These are phyloP conservation scores for Leucoptera coffeella DNA, from an alignment of 2,888 invertebrate genomes.

Conservation along the genomic window DNA sequence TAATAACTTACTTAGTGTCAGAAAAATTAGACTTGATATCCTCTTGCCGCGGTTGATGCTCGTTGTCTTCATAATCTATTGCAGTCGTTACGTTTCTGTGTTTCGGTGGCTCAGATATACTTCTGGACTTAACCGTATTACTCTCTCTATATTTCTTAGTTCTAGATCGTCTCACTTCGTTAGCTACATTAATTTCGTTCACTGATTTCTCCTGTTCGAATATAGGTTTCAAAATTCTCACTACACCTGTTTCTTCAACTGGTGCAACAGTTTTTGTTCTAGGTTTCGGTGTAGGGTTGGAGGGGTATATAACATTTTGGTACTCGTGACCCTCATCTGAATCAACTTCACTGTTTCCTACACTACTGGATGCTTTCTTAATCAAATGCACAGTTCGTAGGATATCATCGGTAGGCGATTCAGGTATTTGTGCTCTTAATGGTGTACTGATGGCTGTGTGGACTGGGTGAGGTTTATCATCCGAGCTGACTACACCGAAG, in stretches of 20 bases:
- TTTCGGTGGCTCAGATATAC: conserved; percentile 32
- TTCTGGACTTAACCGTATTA: conserved; percentile 13
- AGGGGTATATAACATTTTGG: conserved; percentile 26
- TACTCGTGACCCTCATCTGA: conserved; percentile 34
- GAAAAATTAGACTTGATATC: too few species aligned
- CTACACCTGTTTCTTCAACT: conserved; percentile 14
- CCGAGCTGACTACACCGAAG: conserved; percentile 29
- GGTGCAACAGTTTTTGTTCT: conserved; percentile 13
- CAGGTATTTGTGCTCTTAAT: not conserved
- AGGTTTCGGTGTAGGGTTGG: conserved; percentile 24
- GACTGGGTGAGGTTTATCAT: conserved; percentile 4
- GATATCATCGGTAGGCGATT: conserved; percentile 16
- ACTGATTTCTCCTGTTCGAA: conserved; percentile 18
- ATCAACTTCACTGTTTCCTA: conserved; percentile 36
- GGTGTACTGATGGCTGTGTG: not conserved
- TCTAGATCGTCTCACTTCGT: conserved; percentile 15
- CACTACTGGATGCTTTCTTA: conserved; percentile 31
- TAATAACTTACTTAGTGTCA: too few species aligned
- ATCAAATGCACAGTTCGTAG: conserved; percentile 36
- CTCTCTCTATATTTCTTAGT: conserved; percentile 13
- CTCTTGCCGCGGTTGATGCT: too few species aligned
- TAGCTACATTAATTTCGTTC: conserved; percentile 1
- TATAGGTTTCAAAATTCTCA: conserved; percentile 21
- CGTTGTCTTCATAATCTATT: not conserved
- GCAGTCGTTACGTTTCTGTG: not conserved